Evolutionary conservation across 2,113 vertebrate species (phyloP).

Genomic region (Ictidomys tridecemlineatus): DNA sequence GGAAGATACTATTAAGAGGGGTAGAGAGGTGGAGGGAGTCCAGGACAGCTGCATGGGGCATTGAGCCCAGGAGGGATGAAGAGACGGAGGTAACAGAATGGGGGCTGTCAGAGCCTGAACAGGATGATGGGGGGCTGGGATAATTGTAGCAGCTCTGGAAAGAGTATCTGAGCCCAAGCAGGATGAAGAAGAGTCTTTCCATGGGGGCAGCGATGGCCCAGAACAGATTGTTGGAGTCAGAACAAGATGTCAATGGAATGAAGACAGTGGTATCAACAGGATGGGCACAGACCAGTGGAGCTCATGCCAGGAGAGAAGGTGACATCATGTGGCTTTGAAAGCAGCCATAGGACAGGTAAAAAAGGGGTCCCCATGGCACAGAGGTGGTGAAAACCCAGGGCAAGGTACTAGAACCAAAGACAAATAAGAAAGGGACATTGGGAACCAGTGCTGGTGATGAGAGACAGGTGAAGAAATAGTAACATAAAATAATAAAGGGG

Average conservation of each 20-base stretch:
- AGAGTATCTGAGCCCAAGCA: background rate
- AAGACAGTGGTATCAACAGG: background rate
- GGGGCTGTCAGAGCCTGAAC: background rate
- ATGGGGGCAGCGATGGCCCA: background rate
- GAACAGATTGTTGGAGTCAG: background rate
- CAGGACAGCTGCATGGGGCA: background rate
- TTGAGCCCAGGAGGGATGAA: background rate
- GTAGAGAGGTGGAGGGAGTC: background rate
- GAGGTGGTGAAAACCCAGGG: background rate
- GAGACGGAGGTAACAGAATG: no score
- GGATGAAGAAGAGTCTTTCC: background rate
- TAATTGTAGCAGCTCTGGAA: background rate
- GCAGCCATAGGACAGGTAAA: no score
- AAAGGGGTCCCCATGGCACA: background rate
- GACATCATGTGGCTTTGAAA: background rate
- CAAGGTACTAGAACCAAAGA: background rate
- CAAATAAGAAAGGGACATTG: no score
- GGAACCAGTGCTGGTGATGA: no score
- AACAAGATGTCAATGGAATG: background rate
- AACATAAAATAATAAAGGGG: no score
- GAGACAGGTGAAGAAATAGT: no score
- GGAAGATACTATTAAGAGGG: background rate
- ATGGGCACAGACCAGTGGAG: no score
- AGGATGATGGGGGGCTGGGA: no score
- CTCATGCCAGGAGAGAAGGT: background rate